phyloP scores from a whole-genome alignment of 2,113 vertebrate species.

The Ptyas mucosa region DNA sequence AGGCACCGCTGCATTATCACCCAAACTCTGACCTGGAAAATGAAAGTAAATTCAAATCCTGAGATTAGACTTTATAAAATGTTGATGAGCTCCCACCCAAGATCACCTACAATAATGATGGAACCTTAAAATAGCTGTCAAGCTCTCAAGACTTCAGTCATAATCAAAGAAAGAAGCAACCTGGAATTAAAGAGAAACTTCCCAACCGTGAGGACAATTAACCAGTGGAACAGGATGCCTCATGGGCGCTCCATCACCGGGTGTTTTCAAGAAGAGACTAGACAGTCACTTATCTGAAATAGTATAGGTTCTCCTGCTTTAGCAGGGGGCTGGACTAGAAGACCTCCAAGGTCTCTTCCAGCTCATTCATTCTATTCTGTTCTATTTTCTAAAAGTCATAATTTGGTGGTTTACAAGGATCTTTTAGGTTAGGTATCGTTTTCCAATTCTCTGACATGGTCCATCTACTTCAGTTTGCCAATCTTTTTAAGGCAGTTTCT shows the following conservation, averaged over 20 bases:
- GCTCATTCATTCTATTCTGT: too few species aligned
- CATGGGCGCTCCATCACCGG: too few species aligned
- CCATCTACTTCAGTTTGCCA: background rate
- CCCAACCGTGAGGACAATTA: too few species aligned
- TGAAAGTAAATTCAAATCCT: background rate
- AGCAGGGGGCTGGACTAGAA: too few species aligned
- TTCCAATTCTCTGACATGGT: background rate
- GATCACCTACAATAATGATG: background rate
- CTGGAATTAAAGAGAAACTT: too few species aligned
- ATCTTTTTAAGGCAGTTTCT: background rate
- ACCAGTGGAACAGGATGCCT: too few species aligned
- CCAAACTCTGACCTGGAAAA: background rate
- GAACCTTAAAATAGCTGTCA: background rate
- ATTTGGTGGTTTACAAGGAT: background rate
- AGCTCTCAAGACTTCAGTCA: background rate
- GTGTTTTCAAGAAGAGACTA: too few species aligned
- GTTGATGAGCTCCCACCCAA: background rate
- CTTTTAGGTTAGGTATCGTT: background rate
- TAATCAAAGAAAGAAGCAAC: too few species aligned
- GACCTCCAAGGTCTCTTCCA: too few species aligned
- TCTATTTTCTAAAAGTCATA: background rate
- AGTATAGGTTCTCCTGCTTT: too few species aligned
- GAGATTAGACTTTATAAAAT: background rate
- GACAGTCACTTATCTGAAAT: too few species aligned
- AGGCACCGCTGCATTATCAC: background rate